phyloP scores from a whole-genome alignment of 2,797 vertebrate genomes.

The Apodemus agrarius region DNA sequence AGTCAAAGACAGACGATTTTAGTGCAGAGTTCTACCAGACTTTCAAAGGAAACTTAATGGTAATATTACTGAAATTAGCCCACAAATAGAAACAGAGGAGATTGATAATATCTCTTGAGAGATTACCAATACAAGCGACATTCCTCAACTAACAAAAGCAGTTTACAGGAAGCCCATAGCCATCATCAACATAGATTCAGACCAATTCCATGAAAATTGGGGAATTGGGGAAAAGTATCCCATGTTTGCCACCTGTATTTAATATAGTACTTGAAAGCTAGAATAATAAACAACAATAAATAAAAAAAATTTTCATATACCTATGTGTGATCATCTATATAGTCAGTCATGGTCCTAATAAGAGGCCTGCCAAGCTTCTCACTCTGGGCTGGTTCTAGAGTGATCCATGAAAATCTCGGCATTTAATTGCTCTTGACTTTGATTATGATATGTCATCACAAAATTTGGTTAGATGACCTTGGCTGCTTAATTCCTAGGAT shows the following conservation, averaged over 20 bases:
- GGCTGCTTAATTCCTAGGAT: constrained; percentile 27
- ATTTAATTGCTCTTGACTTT: constrained; percentile 56
- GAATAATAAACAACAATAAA: background rate
- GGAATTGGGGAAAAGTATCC: background rate
- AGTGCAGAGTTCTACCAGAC: background rate
- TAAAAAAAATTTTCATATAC: background rate
- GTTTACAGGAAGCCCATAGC: background rate
- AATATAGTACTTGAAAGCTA: background rate
- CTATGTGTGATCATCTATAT: background rate
- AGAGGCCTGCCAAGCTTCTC: background rate
- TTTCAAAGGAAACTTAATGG: background rate
- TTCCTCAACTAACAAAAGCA: background rate
- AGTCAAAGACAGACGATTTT: background rate
- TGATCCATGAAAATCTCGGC: background rate
- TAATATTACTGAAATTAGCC: background rate
- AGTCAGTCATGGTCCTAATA: constrained; percentile 32
- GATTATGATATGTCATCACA: constrained; percentile 40
- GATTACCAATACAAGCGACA: background rate
- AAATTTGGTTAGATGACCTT: constrained; percentile 68
- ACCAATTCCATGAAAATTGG: background rate
- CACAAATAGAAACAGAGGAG: background rate
- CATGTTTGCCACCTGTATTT: too few relatives aligned
- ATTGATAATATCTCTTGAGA: background rate
- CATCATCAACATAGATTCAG: background rate
- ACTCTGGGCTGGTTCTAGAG: background rate